Evolutionary conservation across 92 coral and sea anemone species (phyloP).

Genomic region (Porites cylindrica): DNA sequence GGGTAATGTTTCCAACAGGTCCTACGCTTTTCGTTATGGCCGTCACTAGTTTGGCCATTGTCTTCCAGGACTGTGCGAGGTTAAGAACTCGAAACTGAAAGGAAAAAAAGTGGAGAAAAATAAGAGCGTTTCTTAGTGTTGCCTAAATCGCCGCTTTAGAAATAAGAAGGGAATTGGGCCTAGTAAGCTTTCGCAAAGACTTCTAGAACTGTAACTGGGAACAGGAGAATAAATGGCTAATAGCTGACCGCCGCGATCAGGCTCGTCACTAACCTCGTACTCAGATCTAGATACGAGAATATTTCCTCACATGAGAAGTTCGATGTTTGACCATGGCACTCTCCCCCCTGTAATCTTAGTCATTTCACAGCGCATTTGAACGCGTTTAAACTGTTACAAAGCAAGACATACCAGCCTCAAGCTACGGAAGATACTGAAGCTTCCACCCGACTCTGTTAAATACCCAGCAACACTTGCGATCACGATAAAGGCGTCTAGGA

Average conservation of each 20-base stretch:
- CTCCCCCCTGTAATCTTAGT: too few species aligned
- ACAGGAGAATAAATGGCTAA: too few species aligned
- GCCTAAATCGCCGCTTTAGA: too few species aligned
- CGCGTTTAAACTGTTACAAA: not conserved
- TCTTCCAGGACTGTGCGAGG: slow-evolving; percentile 87
- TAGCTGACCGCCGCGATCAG: too few species aligned
- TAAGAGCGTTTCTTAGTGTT: too few species aligned
- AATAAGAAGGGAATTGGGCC: too few species aligned
- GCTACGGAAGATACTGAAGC: slow-evolving; percentile 86
- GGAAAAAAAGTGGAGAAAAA: not conserved
- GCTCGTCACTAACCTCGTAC: too few species aligned
- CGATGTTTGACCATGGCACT: too few species aligned
- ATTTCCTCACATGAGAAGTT: too few species aligned
- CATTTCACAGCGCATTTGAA: not conserved
- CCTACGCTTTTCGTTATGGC: slow-evolving; percentile 89
- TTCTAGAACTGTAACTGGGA: too few species aligned
- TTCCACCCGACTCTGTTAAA: slow-evolving; percentile 71
- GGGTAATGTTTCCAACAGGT: slow-evolving; percentile 83
- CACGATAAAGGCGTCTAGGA: slow-evolving; percentile 78
- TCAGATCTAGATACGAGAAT: too few species aligned
- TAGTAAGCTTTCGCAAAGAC: too few species aligned
- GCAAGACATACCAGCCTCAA: slow-evolving; percentile 77
- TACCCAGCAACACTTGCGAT: slow-evolving; percentile 79
- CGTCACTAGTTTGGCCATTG: slow-evolving; percentile 81
- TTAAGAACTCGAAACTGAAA: slow-evolving; percentile 77